phyloP scores from a whole-genome alignment of 2,888 invertebrate species.

The Drosophila rellima region DNA sequence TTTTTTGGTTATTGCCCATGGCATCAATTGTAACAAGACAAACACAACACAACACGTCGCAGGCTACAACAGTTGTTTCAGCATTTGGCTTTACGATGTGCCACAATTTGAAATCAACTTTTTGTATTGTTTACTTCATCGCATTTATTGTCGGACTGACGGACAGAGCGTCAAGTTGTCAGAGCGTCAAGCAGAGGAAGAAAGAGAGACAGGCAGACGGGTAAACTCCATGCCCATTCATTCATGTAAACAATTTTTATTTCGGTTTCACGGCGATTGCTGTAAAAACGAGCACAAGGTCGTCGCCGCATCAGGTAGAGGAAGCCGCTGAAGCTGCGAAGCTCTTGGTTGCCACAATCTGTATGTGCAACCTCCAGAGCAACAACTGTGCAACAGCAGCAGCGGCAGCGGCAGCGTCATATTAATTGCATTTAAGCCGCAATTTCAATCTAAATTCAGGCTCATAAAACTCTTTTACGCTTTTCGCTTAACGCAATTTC shows the following conservation, averaged over 20 bases:
- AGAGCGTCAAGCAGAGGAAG: constrained; percentile 6
- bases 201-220: constrained; percentile 6
- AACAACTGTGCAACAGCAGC: constrained; percentile 20
- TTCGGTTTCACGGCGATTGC: constrained; percentile 52
- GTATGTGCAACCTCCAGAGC: constrained; percentile 6
- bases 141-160: constrained; percentile 49
- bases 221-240: constrained; percentile 58
- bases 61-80: constrained; percentile 43
- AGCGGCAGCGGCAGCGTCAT: constrained; percentile 27
- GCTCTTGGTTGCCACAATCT: constrained; percentile 29
- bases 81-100: constrained; percentile 64
- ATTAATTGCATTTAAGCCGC: constrained; percentile 65
- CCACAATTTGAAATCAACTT: constrained; percentile 63
- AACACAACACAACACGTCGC: constrained; percentile 17
- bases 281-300: constrained; percentile 80
- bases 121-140: constrained; percentile 61
- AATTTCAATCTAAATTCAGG: constrained; percentile 48
- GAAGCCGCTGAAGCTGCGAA: constrained; percentile 60
- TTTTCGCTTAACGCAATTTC: constrained; percentile 50
- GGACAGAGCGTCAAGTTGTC: background rate
- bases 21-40: constrained; percentile 56
- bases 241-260: constrained; percentile 67
- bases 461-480: constrained; percentile 50
- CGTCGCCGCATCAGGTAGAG: constrained; percentile 51
- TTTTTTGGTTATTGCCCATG: constrained; percentile 61